These are phyloP conservation scores for Lethenteron reissneri DNA, from an alignment of 2,113 vertebrate genomes.

Conservation along the genomic window DNA sequence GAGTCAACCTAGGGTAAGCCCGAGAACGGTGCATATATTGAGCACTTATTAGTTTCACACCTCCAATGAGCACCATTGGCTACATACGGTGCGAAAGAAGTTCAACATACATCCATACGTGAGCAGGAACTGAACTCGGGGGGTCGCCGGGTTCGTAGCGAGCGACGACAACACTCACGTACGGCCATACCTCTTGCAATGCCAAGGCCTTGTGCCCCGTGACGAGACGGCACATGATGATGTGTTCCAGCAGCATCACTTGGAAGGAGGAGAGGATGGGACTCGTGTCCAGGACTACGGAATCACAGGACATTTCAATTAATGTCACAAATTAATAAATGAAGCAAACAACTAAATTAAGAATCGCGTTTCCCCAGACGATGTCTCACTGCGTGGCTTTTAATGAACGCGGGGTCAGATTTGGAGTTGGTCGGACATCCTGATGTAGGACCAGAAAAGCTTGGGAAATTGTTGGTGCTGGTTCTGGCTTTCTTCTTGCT, in stretches of 20 bases:
- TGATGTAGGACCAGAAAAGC: neutral
- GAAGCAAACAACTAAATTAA: neutral
- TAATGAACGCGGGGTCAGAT: too few relatives aligned
- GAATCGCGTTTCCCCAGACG: too few relatives aligned
- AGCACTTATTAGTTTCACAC: too few relatives aligned
- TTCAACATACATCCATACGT: too few relatives aligned
- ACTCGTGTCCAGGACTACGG: conserved; percentile 83
- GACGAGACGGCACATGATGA: conserved; percentile 95
- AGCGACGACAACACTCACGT: neutral
- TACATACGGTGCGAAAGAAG: too few relatives aligned
- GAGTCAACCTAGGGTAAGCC: too few relatives aligned
- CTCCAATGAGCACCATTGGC: too few relatives aligned
- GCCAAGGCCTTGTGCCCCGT: conserved; percentile 93
- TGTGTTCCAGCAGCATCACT: conserved; percentile 90
- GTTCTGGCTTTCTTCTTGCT: too few relatives aligned
- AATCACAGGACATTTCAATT: neutral
- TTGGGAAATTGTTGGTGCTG: neutral
- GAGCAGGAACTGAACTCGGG: too few relatives aligned
- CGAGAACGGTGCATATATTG: too few relatives aligned
- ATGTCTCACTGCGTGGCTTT: too few relatives aligned
- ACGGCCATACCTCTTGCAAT: conserved; percentile 56
- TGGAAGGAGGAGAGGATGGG: conserved; percentile 95
- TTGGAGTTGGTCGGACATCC: neutral
- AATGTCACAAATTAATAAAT: neutral
- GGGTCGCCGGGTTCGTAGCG: neutral